These are phyloP conservation scores for Amazona vittata DNA, from an alignment of 2,113 vertebrate genomes.

Conservation along the genomic window DNA sequence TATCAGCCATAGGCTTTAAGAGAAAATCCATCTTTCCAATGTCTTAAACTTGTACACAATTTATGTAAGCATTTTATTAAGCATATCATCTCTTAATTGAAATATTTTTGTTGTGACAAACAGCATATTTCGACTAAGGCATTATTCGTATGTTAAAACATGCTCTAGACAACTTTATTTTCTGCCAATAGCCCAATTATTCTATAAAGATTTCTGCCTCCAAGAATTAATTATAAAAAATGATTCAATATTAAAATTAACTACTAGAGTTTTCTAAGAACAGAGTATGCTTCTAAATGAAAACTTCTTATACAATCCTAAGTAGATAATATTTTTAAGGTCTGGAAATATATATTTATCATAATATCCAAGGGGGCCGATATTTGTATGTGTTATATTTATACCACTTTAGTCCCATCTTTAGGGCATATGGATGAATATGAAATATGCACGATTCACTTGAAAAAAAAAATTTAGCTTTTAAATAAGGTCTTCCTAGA, in stretches of 20 bases:
- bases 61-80: background rate
- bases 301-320: background rate
- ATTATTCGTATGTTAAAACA: background rate
- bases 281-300: background rate
- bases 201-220: background rate
- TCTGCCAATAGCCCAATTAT: background rate
- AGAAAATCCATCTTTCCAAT: background rate
- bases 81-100: background rate
- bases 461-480: background rate
- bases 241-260: background rate
- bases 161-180: background rate
- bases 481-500: background rate
- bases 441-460: background rate
- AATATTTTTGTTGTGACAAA: background rate
- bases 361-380: background rate
- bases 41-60: background rate
- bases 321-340: background rate
- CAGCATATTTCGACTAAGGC: background rate
- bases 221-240: background rate
- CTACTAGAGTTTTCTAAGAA: background rate
- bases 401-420: background rate
- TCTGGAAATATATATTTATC: background rate
- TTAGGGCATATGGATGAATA: background rate
- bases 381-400: background rate
- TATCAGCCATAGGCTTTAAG: background rate